phyloP scores from a whole-genome alignment of 2,797 vertebrate genomes.

The Adelosebastes latens region DNA sequence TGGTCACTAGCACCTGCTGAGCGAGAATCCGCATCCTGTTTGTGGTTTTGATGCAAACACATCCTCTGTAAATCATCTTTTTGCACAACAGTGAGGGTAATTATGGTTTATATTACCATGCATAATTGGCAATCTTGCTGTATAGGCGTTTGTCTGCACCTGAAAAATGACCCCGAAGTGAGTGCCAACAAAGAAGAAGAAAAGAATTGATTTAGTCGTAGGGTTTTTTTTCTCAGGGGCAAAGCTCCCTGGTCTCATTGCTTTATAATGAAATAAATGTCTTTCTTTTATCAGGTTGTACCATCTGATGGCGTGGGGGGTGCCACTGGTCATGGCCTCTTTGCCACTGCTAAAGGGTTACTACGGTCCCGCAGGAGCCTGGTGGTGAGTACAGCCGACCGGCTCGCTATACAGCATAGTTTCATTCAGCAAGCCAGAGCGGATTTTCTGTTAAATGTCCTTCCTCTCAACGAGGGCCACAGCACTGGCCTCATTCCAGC shows the following conservation, averaged over 20 bases:
- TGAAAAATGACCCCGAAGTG: slow-evolving; percentile 62
- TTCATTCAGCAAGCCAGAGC: slow-evolving; percentile 18
- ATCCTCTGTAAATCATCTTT: slow-evolving; percentile 44
- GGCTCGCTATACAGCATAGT: neutral
- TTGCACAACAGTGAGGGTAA: slow-evolving; percentile 47
- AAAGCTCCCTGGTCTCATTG: slow-evolving; percentile 10
- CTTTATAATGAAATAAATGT: slow-evolving; percentile 53
- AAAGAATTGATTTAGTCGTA: slow-evolving; percentile 47
- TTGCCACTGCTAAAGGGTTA: slow-evolving; percentile 82
- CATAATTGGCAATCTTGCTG: slow-evolving; percentile 56
- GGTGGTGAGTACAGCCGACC: slow-evolving; percentile 72
- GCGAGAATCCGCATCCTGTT: slow-evolving; percentile 20
- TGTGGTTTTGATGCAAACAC: slow-evolving; percentile 38
- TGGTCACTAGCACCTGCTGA: neutral
- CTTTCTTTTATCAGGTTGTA: slow-evolving; percentile 74
- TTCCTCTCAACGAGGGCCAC: slow-evolving; percentile 35
- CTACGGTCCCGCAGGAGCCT: slow-evolving; percentile 84
- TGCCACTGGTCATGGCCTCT: slow-evolving; percentile 81
- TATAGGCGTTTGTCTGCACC: slow-evolving; percentile 50
- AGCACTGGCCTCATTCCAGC: slow-evolving; percentile 44
- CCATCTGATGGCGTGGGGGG: slow-evolving; percentile 82
- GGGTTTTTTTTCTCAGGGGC: slow-evolving; percentile 13
- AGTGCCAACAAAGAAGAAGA: slow-evolving; percentile 45
- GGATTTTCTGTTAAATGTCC: slow-evolving; percentile 40
- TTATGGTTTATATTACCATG: slow-evolving; percentile 61